Percentiles rank a stretch among this genome's conserved stretches.
Conservation (phyloP, 2,113 vertebrate genomes). For the Strix uralensis region DNA sequence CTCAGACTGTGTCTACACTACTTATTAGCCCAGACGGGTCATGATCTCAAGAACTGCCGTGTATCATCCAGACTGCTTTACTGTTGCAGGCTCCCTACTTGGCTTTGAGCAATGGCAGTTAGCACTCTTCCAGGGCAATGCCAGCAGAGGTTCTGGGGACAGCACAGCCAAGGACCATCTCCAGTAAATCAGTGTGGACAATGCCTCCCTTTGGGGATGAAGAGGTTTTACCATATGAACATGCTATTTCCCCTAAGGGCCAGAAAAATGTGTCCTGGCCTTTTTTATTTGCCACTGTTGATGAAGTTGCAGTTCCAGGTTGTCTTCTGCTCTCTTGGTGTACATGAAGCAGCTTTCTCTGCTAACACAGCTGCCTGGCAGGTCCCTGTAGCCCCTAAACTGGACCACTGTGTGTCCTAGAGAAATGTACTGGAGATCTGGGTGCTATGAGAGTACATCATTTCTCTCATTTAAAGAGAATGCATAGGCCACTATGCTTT, state of each 20-base stretch:
- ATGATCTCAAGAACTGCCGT: neutral
- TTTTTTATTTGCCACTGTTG: neutral
- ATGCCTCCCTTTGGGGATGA: neutral
- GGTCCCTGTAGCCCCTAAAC: neutral
- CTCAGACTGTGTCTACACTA: neutral
- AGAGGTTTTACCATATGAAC: neutral
- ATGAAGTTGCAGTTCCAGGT: neutral
- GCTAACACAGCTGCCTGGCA: neutral
- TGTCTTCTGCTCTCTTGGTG: neutral
- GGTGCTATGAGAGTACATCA: accelerated
- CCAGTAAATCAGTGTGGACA: neutral
- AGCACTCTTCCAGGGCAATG: neutral
- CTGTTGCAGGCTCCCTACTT: neutral
- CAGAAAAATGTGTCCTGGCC: neutral
- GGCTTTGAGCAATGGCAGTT: neutral
- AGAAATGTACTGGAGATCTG: neutral
- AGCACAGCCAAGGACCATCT: neutral
- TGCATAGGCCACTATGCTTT: accelerated
- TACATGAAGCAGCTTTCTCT: neutral
- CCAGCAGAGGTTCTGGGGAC: neutral
- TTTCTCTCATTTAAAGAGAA: neutral
- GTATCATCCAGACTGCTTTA: neutral
- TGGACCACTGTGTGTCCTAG: accelerated
- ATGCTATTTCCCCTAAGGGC: accelerated
- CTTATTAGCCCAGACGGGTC: neutral